Percentiles rank a stretch among this genome's conserved stretches.
These are phyloP conservation scores for Bellardia bayeri DNA, from an alignment of 2,888 invertebrate species.

Conservation along the genomic window DNA sequence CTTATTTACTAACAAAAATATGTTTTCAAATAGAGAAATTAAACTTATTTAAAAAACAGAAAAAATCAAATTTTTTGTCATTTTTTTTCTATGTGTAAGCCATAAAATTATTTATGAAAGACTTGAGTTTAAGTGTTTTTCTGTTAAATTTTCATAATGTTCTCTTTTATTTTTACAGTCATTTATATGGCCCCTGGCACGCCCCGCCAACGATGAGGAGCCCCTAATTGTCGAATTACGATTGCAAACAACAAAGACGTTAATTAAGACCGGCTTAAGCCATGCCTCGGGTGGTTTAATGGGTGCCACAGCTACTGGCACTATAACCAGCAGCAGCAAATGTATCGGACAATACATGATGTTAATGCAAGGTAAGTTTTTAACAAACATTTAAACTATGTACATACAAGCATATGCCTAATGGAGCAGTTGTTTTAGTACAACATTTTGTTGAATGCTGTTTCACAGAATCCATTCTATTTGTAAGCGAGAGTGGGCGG, in stretches of 20 bases:
- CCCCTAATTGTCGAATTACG: conserved; percentile 86
- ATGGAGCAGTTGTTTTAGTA: neutral
- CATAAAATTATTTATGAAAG: too few species aligned
- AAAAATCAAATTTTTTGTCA: too few species aligned
- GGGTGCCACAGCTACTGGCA: conserved; percentile 78
- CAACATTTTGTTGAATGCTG: neutral
- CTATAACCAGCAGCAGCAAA: conserved; percentile 81
- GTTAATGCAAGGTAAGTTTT: conserved; percentile 81
- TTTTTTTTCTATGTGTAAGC: too few species aligned
- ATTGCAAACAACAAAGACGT: conserved; percentile 80
- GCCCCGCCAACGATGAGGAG: conserved; percentile 87
- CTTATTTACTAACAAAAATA: too few species aligned
- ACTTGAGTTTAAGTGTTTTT: too few species aligned
- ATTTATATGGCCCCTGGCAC: conserved; percentile 89
- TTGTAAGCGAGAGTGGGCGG: neutral
- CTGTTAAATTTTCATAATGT: neutral
- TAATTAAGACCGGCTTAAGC: conserved; percentile 78
- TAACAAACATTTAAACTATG: neutral
- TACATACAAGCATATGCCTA: neutral
- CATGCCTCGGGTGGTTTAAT: conserved; percentile 76
- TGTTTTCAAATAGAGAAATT: too few species aligned
- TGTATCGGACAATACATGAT: conserved; percentile 81
- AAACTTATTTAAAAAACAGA: too few species aligned
- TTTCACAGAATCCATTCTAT: conserved; percentile 6
- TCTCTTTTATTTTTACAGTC: conserved; percentile 82